These are phyloP conservation scores for Grammomys dolichurus DNA, from an alignment of 2,113 vertebrate genomes.

Conservation along the genomic window DNA sequence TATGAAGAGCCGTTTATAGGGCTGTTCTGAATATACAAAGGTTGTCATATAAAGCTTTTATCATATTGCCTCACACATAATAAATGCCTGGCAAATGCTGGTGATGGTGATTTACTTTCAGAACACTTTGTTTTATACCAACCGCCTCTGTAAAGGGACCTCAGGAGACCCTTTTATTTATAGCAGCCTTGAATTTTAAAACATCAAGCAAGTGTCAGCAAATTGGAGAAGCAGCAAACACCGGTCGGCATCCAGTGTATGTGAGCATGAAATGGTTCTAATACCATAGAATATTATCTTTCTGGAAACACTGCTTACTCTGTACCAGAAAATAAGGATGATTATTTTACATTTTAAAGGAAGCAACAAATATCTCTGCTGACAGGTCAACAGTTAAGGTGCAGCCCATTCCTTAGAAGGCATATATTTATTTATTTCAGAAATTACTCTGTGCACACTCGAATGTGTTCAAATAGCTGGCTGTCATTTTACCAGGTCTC, in stretches of 20 bases:
- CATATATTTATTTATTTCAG: background rate
- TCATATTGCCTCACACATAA: background rate
- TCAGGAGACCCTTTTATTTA: background rate
- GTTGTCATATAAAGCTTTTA: background rate
- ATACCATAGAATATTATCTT: background rate
- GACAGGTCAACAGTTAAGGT: background rate
- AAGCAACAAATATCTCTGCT: background rate
- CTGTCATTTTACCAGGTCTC: conserved; percentile 34
- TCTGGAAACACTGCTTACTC: background rate
- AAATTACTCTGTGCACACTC: background rate
- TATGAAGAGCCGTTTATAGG: background rate
- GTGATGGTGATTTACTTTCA: background rate
- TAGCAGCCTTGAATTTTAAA: background rate
- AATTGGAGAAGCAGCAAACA: background rate
- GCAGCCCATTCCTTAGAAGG: background rate
- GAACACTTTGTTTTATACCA: background rate
- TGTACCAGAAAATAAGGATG: background rate
- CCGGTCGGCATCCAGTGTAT: background rate
- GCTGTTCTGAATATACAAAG: conserved; percentile 22
- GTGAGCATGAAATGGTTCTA: background rate
- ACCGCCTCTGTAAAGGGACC: background rate
- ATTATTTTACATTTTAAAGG: conserved; percentile 14
- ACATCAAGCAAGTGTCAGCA: background rate
- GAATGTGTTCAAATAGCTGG: conserved; percentile 18
- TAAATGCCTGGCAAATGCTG: conserved; percentile 47